Conservation (phyloP, 2,888 invertebrate genomes). For the Drosophila mettleri region DNA sequence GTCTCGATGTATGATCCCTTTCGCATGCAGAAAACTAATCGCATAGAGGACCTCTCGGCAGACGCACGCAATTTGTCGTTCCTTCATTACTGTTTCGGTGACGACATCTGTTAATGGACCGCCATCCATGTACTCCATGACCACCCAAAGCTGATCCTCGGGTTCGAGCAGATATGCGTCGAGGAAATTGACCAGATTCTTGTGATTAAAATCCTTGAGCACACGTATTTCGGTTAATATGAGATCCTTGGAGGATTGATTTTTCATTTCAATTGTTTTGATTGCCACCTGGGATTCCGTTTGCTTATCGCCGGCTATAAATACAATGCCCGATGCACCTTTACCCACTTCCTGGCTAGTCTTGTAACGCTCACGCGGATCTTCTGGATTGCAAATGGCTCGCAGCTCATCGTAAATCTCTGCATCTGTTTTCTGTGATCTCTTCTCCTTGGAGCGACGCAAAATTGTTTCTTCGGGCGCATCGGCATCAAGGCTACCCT, state of each 20-base stretch:
- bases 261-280: slow-evolving; percentile 97
- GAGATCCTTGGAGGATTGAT: slow-evolving; percentile 97
- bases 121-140: slow-evolving; percentile 97
- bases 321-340: slow-evolving; percentile 97
- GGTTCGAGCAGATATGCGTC: slow-evolving; percentile 96
- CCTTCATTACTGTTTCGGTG: slow-evolving; percentile 98
- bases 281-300: slow-evolving; percentile 94
- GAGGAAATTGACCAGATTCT: slow-evolving; percentile 97
- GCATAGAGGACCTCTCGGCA: slow-evolving; percentile 95
- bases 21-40: slow-evolving; percentile 94
- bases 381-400: slow-evolving; percentile 92
- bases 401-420: slow-evolving; percentile 90
- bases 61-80: slow-evolving; percentile 98
- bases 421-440: slow-evolving; percentile 84
- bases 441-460: slow-evolving; percentile 84
- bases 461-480: slow-evolving; percentile 83
- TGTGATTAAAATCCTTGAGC: slow-evolving; percentile 95
- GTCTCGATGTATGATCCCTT: slow-evolving; percentile 96
- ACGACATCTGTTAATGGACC: slow-evolving; percentile 99
- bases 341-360: slow-evolving; percentile 94
- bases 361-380: slow-evolving; percentile 93
- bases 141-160: slow-evolving; percentile 97
- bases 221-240: slow-evolving; percentile 97
- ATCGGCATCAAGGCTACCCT: slow-evolving; percentile 84
- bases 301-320: slow-evolving; percentile 92